phyloP scores from a whole-genome alignment of 1,140 invertebrate species.

The Steinernema feltiae region DNA sequence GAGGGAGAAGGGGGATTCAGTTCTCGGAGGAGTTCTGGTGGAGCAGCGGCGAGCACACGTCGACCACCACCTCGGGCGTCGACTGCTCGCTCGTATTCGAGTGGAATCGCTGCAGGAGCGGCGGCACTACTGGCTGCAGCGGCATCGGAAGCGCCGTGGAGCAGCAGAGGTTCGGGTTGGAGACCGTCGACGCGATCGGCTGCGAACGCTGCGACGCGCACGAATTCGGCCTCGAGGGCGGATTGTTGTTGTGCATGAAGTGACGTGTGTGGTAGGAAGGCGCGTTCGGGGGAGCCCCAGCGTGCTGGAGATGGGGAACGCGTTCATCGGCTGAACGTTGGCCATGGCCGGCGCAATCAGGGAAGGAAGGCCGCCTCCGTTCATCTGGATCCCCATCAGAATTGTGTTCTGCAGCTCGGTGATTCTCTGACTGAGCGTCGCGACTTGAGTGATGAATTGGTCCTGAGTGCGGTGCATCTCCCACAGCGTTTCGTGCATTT shows the following conservation, averaged over 20 bases:
- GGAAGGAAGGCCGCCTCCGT: neutral
- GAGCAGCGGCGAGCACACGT: conserved; percentile 5
- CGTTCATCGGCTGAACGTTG: neutral
- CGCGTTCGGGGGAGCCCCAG: neutral
- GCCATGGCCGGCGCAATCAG: neutral
- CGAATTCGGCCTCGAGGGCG: neutral
- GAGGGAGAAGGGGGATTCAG: neutral
- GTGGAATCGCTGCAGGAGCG: neutral
- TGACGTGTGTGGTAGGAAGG: neutral
- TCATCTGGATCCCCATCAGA: neutral
- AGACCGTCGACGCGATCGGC: neutral
- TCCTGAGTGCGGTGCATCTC: conserved; percentile 57
- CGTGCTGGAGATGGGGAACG: neutral
- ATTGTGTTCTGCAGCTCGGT: conserved; percentile 12
- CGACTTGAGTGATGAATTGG: conserved; percentile 54
- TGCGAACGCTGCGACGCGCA: neutral
- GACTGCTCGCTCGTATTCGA: neutral
- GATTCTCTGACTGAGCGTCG: conserved; percentile 28
- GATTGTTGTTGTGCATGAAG: neutral
- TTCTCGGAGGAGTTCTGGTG: neutral
- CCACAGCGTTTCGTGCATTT: conserved; percentile 58
- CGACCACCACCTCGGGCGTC: neutral
- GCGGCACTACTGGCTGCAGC: neutral
- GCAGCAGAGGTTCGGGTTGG: conserved; percentile 6
- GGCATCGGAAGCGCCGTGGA: neutral